Percentiles rank a stretch among this genome's conserved stretches.
phyloP scores from a whole-genome alignment of 2,888 invertebrate genomes.

The Cryptocheilus praepositus region DNA sequence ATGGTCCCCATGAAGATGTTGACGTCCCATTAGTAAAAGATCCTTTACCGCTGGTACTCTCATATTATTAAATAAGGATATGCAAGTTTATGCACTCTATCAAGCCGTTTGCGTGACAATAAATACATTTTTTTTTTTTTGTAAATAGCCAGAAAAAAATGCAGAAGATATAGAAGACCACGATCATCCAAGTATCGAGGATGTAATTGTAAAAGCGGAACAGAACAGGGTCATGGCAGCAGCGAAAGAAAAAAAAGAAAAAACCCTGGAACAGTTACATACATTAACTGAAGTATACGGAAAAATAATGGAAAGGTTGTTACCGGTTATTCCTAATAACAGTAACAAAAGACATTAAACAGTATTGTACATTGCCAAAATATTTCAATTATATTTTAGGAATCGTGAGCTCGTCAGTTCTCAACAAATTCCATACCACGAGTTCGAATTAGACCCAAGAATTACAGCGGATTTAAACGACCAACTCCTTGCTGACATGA shows the following conservation, averaged over 20 bases:
- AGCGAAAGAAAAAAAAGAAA: slow-evolving; percentile 80
- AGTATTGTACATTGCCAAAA: neutral
- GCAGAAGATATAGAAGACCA: slow-evolving; percentile 73
- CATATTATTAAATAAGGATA: neutral
- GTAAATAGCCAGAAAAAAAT: slow-evolving; percentile 25
- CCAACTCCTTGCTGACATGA: slow-evolving; percentile 79
- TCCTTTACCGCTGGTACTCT: slow-evolving; percentile 35
- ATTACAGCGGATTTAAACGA: slow-evolving; percentile 80
- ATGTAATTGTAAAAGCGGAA: slow-evolving; percentile 83
- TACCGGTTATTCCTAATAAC: neutral
- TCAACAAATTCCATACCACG: slow-evolving; percentile 78
- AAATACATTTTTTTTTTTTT: neutral
- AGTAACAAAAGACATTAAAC: slow-evolving; percentile 2
- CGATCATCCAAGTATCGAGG: slow-evolving; percentile 78
- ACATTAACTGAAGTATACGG: slow-evolving; percentile 79
- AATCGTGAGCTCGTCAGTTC: slow-evolving; percentile 80
- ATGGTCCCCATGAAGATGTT: slow-evolving; percentile 17
- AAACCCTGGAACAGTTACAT: slow-evolving; percentile 77
- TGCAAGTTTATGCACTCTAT: neutral
- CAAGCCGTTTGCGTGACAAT: neutral
- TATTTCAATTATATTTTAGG: slow-evolving; percentile 51
- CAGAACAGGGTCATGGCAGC: slow-evolving; percentile 79
- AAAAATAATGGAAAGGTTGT: slow-evolving; percentile 77
- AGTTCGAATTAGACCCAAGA: slow-evolving; percentile 82
- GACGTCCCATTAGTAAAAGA: slow-evolving; percentile 34